These are phyloP conservation scores for Periphyllus acericola DNA, from an alignment of 2,888 invertebrate genomes.

Conservation along the genomic window DNA sequence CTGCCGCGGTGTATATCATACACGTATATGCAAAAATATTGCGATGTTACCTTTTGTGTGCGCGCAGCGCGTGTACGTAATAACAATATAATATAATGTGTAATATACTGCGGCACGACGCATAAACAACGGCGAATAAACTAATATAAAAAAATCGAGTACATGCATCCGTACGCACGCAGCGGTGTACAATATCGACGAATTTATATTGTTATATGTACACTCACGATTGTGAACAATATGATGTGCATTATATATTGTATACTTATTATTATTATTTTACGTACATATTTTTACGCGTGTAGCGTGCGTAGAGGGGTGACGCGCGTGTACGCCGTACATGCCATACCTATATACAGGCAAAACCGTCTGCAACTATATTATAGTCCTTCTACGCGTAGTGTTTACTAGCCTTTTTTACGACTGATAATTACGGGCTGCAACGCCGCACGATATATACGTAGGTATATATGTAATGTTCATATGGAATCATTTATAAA, in stretches of 20 bases:
- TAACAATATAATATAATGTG: neutral
- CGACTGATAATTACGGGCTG: slow-evolving; percentile 53
- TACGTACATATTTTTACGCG: too few species aligned
- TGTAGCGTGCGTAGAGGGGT: too few species aligned
- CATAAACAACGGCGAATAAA: neutral
- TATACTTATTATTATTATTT: too few species aligned
- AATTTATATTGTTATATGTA: too few species aligned
- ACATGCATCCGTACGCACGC: neutral
- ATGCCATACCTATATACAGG: too few species aligned
- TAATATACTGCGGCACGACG: too few species aligned
- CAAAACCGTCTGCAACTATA: too few species aligned
- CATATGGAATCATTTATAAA: slow-evolving; percentile 35
- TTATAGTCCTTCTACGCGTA: neutral
- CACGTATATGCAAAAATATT: neutral
- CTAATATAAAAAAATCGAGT: slow-evolving; percentile 2
- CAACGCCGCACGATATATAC: neutral
- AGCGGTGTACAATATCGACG: too few species aligned
- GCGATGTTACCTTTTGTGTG: neutral
- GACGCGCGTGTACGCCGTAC: too few species aligned
- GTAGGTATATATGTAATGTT: neutral
- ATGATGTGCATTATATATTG: neutral
- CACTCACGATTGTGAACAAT: too few species aligned
- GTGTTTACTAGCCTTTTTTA: slow-evolving; percentile 6
- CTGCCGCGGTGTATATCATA: too few species aligned
- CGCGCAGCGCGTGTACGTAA: neutral